Evolutionary conservation across 2,113 vertebrate genomes (phyloP).

Genomic region (Pampusana beccarii): DNA sequence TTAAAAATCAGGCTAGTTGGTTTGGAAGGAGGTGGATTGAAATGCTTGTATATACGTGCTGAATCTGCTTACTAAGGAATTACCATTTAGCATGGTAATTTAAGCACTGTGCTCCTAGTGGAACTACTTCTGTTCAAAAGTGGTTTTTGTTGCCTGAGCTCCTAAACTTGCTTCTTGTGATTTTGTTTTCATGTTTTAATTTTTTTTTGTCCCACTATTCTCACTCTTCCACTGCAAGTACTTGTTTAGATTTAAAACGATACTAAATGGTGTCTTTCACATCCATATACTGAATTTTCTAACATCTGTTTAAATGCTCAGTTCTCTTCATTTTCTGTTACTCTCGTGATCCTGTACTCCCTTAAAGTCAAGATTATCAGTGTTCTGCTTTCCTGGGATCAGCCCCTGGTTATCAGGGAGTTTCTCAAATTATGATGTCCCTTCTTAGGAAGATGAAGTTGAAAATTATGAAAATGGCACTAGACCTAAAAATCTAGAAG

Average conservation of each 20-base stretch:
- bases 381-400: neutral
- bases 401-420: neutral
- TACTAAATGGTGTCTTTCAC: neutral
- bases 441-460: neutral
- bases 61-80: conserved; percentile 4
- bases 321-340: neutral
- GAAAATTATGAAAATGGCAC: neutral
- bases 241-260: neutral
- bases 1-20: neutral
- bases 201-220: neutral
- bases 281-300: neutral
- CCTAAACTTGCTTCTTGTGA: neutral
- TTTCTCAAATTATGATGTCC: neutral
- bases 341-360: neutral
- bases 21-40: neutral
- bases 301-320: neutral
- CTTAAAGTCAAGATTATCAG: neutral
- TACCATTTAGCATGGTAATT: conserved; percentile 25
- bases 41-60: neutral
- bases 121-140: conserved; percentile 22
- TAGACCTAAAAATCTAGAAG: neutral
- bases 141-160: neutral
- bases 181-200: neutral
- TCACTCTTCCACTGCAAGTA: neutral
- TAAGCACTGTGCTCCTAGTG: neutral